A percentile compares a stretch with the other conserved stretches of the same genome.
Conservation (phyloP, 2,888 invertebrate species). For the Trichacis sp. region DNA sequence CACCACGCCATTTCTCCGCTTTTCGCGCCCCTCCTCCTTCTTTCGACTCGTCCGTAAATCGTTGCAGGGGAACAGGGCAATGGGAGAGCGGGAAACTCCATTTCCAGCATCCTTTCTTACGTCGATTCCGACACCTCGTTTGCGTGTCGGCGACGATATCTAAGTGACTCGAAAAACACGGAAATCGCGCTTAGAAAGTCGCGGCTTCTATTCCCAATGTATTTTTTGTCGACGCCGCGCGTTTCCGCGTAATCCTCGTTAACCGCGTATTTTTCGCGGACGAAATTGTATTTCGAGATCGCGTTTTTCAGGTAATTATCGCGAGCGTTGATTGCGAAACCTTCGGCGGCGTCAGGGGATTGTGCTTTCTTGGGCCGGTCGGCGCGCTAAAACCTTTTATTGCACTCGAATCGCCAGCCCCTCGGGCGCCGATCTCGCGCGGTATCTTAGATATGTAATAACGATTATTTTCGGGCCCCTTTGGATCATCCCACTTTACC, state of each 20-base stretch:
- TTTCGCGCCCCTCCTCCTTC: slow-evolving; percentile 4
- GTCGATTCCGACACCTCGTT: slow-evolving; percentile 31
- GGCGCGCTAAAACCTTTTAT: slow-evolving; percentile 1
- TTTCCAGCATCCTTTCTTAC: slow-evolving; percentile 18
- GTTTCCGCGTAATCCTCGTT: too few species aligned
- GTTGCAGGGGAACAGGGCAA: not conserved
- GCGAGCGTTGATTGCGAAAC: not conserved
- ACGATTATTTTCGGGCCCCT: slow-evolving; percentile 41
- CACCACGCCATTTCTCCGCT: slow-evolving; percentile 24
- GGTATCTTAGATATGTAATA: slow-evolving; percentile 36
- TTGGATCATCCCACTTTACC: slow-evolving; percentile 25
- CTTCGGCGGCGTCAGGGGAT: not conserved
- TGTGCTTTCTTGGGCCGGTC: not conserved
- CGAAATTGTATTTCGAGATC: too few species aligned
- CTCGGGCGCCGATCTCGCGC: slow-evolving; percentile 25
- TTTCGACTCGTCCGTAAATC: not conserved
- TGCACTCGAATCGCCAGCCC: slow-evolving; percentile 15
- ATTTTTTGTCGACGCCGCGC: too few species aligned
- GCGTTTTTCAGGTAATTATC: not conserved
- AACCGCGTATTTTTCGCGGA: too few species aligned
- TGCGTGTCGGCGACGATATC: slow-evolving; percentile 9
- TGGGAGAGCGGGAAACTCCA: not conserved
- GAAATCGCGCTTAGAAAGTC: slow-evolving; percentile 3
- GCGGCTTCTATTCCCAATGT: not conserved
- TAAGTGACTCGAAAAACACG: not conserved